Percentiles rank a stretch among this genome's conserved stretches.
These are phyloP conservation scores for Drosophila quinaria DNA, from an alignment of 2,888 invertebrate genomes.

Conservation along the genomic window DNA sequence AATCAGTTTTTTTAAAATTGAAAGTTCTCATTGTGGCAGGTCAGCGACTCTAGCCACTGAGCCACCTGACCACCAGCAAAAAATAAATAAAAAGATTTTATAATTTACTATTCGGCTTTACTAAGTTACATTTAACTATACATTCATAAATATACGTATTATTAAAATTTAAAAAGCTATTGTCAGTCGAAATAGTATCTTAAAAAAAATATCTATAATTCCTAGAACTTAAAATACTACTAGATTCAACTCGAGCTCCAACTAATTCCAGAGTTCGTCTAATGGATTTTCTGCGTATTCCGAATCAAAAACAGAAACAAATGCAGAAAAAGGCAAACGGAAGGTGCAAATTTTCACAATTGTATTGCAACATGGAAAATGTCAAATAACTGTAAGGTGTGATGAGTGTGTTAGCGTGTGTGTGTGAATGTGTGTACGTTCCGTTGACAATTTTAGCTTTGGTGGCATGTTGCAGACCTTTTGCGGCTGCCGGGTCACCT, in stretches of 20 bases:
- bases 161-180: too few relatives aligned
- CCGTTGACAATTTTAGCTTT: constrained; percentile 37
- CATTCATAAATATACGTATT: too few relatives aligned
- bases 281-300: constrained; percentile 14
- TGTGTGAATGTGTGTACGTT: constrained; percentile 11
- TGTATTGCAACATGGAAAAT: constrained; percentile 14
- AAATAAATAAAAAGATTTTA: too few relatives aligned
- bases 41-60: too few relatives aligned
- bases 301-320: constrained; percentile 45
- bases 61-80: too few relatives aligned
- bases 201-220: not conserved
- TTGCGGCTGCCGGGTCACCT: constrained; percentile 50
- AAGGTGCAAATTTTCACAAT: constrained; percentile 42
- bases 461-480: constrained; percentile 35
- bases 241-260: not conserved
- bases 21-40: too few relatives aligned
- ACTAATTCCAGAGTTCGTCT: too few relatives aligned
- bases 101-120: too few relatives aligned
- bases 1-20: too few relatives aligned
- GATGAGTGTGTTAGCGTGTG: not conserved
- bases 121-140: too few relatives aligned
- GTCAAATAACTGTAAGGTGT: constrained; percentile 16
- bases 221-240: not conserved
- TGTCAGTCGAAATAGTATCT: too few relatives aligned
- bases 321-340: constrained; percentile 45